Conservation (phyloP, 2,888 invertebrate genomes). For the Eulithis prunata region DNA sequence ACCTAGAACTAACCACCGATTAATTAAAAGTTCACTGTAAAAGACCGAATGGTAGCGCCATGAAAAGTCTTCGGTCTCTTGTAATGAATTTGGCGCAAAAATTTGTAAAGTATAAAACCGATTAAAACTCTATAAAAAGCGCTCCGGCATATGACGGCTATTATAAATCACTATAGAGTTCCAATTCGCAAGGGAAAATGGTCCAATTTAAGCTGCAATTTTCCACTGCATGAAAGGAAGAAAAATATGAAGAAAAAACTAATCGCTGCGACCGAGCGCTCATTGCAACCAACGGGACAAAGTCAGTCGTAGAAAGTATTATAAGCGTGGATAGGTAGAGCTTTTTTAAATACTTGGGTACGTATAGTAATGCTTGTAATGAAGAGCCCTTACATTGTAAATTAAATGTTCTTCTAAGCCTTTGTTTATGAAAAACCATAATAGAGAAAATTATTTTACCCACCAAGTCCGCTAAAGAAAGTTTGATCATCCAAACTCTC, state of each 20-base stretch:
- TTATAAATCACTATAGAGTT: constrained; percentile 33
- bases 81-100: neutral
- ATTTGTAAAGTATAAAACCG: neutral
- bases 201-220: constrained; percentile 39
- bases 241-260: constrained; percentile 37
- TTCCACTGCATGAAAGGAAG: constrained; percentile 32
- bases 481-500: neutral
- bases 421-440: no score
- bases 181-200: constrained; percentile 35
- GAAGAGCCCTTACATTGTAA: no score
- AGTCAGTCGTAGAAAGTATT: constrained; percentile 4
- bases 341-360: neutral
- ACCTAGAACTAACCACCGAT: no score
- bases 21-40: no score
- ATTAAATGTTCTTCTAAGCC: no score
- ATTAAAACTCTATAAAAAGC: constrained; percentile 12
- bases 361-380: no score
- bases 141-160: constrained; percentile 21
- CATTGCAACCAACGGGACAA: constrained; percentile 21
- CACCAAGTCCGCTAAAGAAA: no score
- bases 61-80: no score
- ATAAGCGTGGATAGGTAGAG: neutral
- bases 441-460: no score
- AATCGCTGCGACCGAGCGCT: constrained; percentile 31
- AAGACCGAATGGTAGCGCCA: no score